A percentile compares a stretch with the other conserved stretches of the same genome.
Conservation (phyloP, 2,888 invertebrate species). For the Gnatocerus cornutus region DNA sequence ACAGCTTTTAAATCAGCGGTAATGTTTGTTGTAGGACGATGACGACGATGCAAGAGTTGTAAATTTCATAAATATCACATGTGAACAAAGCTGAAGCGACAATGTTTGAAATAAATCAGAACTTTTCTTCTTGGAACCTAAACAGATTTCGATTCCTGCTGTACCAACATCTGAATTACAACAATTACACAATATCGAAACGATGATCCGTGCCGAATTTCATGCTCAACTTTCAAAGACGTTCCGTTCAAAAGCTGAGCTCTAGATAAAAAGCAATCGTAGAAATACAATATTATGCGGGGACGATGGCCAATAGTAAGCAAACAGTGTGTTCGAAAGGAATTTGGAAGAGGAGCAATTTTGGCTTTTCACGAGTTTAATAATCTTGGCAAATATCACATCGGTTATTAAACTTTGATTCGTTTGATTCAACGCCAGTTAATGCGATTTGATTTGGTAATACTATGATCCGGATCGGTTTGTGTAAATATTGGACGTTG, state of each 20-base stretch:
- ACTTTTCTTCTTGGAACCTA: too few relatives aligned
- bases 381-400: slow-evolving; percentile 18
- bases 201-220: slow-evolving; percentile 24
- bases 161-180: slow-evolving; percentile 11
- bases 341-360: slow-evolving; percentile 19
- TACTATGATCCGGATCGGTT: background rate
- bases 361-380: slow-evolving; percentile 12
- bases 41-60: too few relatives aligned
- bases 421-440: slow-evolving; percentile 3
- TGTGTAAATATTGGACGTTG: slow-evolving; percentile 1
- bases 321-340: slow-evolving; percentile 11
- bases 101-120: too few relatives aligned
- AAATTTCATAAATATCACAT: too few relatives aligned
- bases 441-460: slow-evolving; percentile 9
- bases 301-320: slow-evolving; percentile 16
- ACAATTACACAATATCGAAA: slow-evolving; percentile 22
- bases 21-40: too few relatives aligned
- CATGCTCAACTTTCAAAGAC: slow-evolving; percentile 27
- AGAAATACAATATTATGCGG: slow-evolving; percentile 23
- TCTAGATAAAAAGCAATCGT: slow-evolving; percentile 22
- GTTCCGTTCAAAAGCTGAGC: slow-evolving; percentile 1
- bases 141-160: too few relatives aligned
- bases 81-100: too few relatives aligned
- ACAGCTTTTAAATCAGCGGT: too few relatives aligned
- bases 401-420: slow-evolving; percentile 17